Evolutionary conservation across 2,888 invertebrate species (phyloP), one percentile per base, ranked within the genome.

Genomic region (Biston stratarius): DNA sequence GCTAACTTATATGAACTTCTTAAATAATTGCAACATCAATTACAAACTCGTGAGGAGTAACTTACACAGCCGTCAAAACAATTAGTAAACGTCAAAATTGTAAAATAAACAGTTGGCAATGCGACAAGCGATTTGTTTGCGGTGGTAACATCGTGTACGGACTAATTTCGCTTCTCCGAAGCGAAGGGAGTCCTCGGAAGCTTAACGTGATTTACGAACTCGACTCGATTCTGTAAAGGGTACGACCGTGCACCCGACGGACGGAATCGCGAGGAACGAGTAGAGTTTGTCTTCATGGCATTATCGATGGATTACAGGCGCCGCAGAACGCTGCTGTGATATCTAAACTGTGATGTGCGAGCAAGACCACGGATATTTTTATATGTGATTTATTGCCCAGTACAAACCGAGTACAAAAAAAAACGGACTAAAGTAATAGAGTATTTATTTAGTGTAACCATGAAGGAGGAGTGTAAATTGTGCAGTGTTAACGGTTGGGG

Each of bases 371-470:
- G 88, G 89, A 92, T 93, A 93, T 92, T 93, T 93, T 92, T 94
- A 87, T 92, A 93, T 93, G 93, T 94, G 91, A 94, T 94, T 93
- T 93, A 94, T 84, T 91, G 91, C 90, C 92, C 89, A 90, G 94
- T 94, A 94, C 94, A 93, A 92, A 92, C 92, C 93, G 92, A 94
- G 94, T 94, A 94, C 94, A 92, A 92, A 90, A 93, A 85, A 92
- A 93, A 92, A 88, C 90, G 92, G 91, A 90, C 82, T 77, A 84
- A 24, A 24, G 24, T 24, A 24, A 24, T 81, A 89, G 83, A 83
- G 73, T 86, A 83, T 86, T 82, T 80, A 80, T 80, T 70, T 73
- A 75, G 75, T 70, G 75, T 68, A 71, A 86, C 77, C 64, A 94
- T 94, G 94, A 94, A 94, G 85, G 93, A 94, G 81, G 94, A 94